A percentile compares a stretch with the other conserved stretches of the same genome.
phyloP scores from a whole-genome alignment of 2,797 vertebrate genomes.

The Phoxinus dragarum region DNA sequence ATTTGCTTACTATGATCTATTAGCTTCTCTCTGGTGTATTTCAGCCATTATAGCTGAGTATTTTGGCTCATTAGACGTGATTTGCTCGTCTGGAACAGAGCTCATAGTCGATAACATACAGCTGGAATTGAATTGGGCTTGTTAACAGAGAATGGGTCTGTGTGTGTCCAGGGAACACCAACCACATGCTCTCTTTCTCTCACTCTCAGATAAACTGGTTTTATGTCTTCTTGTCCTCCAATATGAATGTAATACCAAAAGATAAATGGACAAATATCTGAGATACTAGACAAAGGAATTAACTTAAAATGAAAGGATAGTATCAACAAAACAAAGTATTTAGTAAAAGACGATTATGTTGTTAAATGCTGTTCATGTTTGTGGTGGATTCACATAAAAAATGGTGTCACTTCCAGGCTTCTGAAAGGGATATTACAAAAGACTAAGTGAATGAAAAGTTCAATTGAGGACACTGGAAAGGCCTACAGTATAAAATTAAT shows the following conservation, averaged over 20 bases:
- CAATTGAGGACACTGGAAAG: background rate
- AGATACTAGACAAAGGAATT: background rate
- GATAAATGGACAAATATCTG: background rate
- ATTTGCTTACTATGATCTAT: slow-evolving; percentile 56
- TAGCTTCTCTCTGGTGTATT: slow-evolving; percentile 55
- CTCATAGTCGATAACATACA: slow-evolving; percentile 54
- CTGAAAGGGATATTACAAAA: background rate
- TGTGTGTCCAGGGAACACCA: slow-evolving; percentile 41
- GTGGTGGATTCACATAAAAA: background rate
- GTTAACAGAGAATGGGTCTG: slow-evolving; percentile 52
- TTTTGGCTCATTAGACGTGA: slow-evolving; percentile 60
- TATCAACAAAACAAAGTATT: background rate
- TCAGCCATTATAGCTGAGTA: slow-evolving; percentile 53
- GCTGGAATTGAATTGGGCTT: slow-evolving; percentile 58
- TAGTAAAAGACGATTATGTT: background rate
- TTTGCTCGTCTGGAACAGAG: slow-evolving; percentile 54
- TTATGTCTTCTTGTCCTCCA: background rate
- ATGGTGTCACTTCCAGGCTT: background rate
- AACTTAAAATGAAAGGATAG: background rate
- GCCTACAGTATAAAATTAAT: background rate
- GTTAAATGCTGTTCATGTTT: background rate
- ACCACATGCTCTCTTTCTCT: slow-evolving; percentile 1
- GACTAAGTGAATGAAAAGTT: background rate
- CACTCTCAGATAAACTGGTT: slow-evolving; percentile 20
- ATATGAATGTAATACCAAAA: slow-evolving; percentile 1